phyloP scores from a whole-genome alignment of 2,888 invertebrate species.

The Priocnemis perturbator region DNA sequence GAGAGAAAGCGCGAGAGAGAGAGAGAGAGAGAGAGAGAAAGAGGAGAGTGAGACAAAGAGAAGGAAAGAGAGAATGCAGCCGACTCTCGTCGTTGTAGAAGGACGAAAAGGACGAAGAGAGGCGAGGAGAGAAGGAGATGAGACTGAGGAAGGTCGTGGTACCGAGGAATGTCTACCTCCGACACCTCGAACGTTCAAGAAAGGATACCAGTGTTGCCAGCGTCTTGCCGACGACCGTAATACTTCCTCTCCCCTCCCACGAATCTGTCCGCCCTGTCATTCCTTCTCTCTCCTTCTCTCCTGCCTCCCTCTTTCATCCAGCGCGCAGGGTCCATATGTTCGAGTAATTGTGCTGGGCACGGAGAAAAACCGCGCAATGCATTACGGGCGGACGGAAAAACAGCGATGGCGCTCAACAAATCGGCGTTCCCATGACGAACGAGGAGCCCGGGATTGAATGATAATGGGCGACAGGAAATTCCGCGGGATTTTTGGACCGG shows the following conservation, averaged over 20 bases:
- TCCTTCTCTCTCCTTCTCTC: slow-evolving; percentile 16
- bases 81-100: slow-evolving; percentile 28
- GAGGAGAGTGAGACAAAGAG: slow-evolving; percentile 30
- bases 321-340: slow-evolving; percentile 31
- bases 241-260: slow-evolving; percentile 23
- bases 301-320: slow-evolving; percentile 1
- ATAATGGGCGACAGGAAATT: background rate
- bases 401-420: slow-evolving; percentile 1
- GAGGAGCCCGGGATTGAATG: background rate
- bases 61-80: slow-evolving; percentile 68
- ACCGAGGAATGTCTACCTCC: slow-evolving; percentile 34
- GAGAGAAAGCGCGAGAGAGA: slow-evolving; percentile 19
- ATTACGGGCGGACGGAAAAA: slow-evolving; percentile 18
- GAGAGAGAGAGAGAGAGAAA: slow-evolving; percentile 15
- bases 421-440: slow-evolving; percentile 11
- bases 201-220: slow-evolving; percentile 17
- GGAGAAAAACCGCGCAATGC: slow-evolving; percentile 28
- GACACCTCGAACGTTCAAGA: slow-evolving; percentile 37
- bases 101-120: slow-evolving; percentile 24
- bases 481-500: background rate
- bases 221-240: slow-evolving; percentile 28
- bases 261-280: slow-evolving; percentile 12
- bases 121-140: slow-evolving; percentile 26
- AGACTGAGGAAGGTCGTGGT: slow-evolving; percentile 30
- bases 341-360: slow-evolving; percentile 32